Conservation (phyloP, 2,888 invertebrate species). For the Watsonalla binaria region DNA sequence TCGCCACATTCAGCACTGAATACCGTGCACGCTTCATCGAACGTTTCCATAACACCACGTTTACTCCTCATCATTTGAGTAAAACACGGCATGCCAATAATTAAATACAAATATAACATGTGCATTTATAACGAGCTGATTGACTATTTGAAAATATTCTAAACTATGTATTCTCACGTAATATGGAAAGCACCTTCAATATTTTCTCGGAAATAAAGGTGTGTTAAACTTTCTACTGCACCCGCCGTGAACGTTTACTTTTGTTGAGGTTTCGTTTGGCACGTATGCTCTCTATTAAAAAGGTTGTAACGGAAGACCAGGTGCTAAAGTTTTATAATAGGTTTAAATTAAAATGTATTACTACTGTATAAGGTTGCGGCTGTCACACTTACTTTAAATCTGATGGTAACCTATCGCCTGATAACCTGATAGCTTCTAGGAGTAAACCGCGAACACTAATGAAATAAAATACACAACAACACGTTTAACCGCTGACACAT, state of each 20-base stretch:
- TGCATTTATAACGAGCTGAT: neutral
- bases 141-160: neutral
- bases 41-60: conserved; percentile 37
- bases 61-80: neutral
- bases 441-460: too few species aligned
- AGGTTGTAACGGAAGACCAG: neutral
- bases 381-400: too few species aligned
- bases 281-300: conserved; percentile 7
- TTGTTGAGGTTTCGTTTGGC: neutral
- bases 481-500: neutral
- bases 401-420: too few species aligned
- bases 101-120: neutral
- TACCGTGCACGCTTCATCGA: conserved; percentile 38
- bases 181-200: neutral
- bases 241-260: neutral
- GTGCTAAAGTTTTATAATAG: neutral
- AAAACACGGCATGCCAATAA: conserved; percentile 9
- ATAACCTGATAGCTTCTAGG: too few species aligned
- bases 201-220: neutral
- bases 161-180: neutral
- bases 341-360: too few species aligned
- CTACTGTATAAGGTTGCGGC: too few species aligned
- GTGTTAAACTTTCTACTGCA: neutral
- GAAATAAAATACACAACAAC: neutral
- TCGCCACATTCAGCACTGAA: conserved; percentile 35